Evolutionary conservation across 2,797 vertebrate genomes (phyloP), one percentile per base, ranked within the genome.

Genomic region (Scomberomorus guttatus): DNA sequence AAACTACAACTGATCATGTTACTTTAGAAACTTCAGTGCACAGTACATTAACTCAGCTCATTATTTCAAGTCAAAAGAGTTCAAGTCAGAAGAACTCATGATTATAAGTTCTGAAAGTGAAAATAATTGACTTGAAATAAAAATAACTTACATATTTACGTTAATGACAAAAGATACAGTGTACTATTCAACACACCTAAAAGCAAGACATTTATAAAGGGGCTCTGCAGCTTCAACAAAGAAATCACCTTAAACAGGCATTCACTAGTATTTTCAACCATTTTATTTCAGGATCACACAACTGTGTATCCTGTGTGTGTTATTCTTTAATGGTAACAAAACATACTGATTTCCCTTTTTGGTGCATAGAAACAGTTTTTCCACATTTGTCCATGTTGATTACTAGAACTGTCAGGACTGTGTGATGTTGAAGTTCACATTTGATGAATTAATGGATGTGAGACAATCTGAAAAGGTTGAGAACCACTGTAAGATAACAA

Each of bases 391-490:
- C 20, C 6, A 6, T 37, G 39, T 14, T 42, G 39, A 57, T 37
- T 34, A 44, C n/a, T 72, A 72, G 56, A 72, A 39, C 18, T 50
- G 25, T 24, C 62, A 32, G 42, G 42, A 76, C 48, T 44, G 48
- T 56, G 22, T 29, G 37, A 25, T 11, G 56, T 25, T 24, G 15
- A 50, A 34, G 7, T 58, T 67, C 24, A 72, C 15, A 62, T 32
- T 34, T 50, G 37, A 72, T 29, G 17, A 24, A 54, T 58, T 58
- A 61, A 34, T 39, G 50, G 32, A 22, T 50, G 24, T 11, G 20
- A 70, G 55, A 32, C 27, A 58, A 15, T 61, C 54, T 75, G 10
- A 67, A 58, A 60, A 57, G 29, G 29, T 1, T 57, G 14, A 37
- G 9, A 58, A 22, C 9, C 8, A 48, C 37, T 13, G 18, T 29